These are phyloP conservation scores for Cenopis cana DNA, from an alignment of 2,888 invertebrate genomes.

Conservation along the genomic window DNA sequence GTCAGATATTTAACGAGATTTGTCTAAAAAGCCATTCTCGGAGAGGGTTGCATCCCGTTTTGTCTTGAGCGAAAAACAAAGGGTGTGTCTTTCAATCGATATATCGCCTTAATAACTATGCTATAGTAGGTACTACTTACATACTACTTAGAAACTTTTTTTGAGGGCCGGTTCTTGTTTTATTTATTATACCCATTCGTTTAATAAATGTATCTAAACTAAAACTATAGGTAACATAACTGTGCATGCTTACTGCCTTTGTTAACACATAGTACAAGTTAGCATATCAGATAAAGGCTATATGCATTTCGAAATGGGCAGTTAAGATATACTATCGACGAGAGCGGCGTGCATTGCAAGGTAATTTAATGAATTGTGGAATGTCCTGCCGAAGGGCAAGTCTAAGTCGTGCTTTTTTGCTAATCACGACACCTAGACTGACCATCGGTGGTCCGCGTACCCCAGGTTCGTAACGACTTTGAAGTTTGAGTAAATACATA, in stretches of 20 bases:
- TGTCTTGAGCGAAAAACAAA: too few relatives aligned
- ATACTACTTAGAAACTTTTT: too few relatives aligned
- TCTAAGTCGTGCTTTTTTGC: conserved; percentile 7
- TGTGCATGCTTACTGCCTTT: conserved; percentile 5
- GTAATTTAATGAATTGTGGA: conserved; percentile 15
- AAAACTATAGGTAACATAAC: background rate
- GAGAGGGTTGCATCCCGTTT: too few relatives aligned
- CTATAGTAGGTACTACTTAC: too few relatives aligned
- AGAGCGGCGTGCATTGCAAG: conserved; percentile 27
- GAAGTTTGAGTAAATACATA: too few relatives aligned
- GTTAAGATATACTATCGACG: conserved; percentile 31
- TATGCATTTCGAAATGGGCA: conserved; percentile 23
- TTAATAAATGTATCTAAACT: background rate
- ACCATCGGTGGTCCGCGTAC: background rate
- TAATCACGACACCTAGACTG: background rate
- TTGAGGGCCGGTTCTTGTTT: too few relatives aligned
- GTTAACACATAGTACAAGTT: conserved; percentile 16
- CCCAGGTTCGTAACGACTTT: too few relatives aligned
- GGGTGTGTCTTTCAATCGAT: too few relatives aligned
- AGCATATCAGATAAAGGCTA: conserved; percentile 21
- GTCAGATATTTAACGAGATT: too few relatives aligned
- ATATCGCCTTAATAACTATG: too few relatives aligned
- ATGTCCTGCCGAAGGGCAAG: conserved; percentile 26
- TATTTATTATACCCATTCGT: too few relatives aligned
- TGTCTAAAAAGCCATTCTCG: too few relatives aligned